Evolutionary conservation across 2,797 vertebrate genomes (phyloP).

Genomic region (Anguilla megastoma): DNA sequence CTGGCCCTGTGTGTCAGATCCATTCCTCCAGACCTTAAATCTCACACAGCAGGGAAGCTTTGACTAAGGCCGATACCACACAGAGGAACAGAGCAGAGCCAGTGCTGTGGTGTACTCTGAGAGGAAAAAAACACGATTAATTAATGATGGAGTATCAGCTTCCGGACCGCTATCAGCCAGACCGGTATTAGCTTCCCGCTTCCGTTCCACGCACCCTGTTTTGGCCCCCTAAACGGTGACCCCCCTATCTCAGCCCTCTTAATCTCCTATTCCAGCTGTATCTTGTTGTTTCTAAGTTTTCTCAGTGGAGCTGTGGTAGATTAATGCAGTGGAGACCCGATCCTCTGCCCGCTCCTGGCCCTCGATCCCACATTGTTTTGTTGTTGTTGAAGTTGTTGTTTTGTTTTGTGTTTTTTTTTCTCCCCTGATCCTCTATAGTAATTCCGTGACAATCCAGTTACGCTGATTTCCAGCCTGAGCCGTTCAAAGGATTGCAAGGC

Average conservation of each 20-base stretch:
- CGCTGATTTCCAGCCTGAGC: conserved; percentile 27
- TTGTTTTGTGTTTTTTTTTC: background rate
- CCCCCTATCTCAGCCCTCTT: background rate
- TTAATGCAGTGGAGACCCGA: background rate
- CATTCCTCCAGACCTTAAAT: conserved; percentile 1
- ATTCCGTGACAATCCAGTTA: conserved; percentile 48
- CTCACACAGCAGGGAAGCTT: background rate
- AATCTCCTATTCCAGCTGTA: conserved; percentile 19
- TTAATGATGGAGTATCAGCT: background rate
- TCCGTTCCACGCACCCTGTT: background rate
- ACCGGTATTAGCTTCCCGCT: background rate
- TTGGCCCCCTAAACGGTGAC: background rate
- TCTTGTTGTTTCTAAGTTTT: conserved; percentile 11
- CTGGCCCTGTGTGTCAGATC: background rate
- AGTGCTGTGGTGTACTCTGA: background rate
- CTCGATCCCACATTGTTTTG: conserved; percentile 9
- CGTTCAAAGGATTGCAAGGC: conserved; percentile 39
- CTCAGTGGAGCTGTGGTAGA: background rate
- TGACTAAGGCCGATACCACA: background rate
- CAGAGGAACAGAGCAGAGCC: background rate
- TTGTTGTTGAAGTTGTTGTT: background rate
- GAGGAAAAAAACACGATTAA: no score
- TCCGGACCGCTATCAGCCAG: background rate
- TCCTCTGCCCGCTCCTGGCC: background rate
- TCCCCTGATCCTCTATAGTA: conserved; percentile 40